These are phyloP conservation scores for Dermochelys coriacea DNA, from an alignment of 2,797 vertebrate genomes.

Conservation along the genomic window DNA sequence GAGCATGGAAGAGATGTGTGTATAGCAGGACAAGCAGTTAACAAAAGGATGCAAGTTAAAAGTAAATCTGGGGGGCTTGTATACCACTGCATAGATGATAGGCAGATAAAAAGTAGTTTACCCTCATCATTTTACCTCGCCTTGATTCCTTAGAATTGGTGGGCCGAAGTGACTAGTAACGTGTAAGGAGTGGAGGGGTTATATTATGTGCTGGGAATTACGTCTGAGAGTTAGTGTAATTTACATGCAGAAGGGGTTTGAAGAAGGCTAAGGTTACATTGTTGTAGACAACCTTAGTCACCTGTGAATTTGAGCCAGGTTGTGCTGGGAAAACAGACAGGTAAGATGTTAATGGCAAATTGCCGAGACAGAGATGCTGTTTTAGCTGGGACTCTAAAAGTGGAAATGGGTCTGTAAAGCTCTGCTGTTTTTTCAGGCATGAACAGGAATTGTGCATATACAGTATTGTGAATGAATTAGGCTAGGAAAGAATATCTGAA, in stretches of 20 bases:
- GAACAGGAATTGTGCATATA: neutral
- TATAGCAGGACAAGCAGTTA: neutral
- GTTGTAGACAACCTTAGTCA: neutral
- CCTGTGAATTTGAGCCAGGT: accelerated
- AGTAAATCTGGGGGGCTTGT: neutral
- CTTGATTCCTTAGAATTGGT: neutral
- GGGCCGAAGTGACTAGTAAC: conserved; percentile 13
- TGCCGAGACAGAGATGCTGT: conserved; percentile 18
- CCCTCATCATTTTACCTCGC: neutral
- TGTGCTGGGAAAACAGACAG: neutral
- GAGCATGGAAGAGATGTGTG: too few relatives aligned
- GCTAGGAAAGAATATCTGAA: neutral
- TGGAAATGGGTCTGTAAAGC: neutral
- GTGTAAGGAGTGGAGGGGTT: neutral
- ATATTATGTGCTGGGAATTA: conserved; percentile 6
- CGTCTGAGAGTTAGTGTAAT: neutral
- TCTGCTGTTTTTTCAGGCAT: neutral
- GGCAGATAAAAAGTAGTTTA: neutral
- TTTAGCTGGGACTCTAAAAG: neutral
- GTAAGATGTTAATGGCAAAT: neutral
- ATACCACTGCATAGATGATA: neutral
- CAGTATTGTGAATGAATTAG: neutral
- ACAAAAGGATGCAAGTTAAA: neutral
- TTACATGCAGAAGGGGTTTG: neutral
- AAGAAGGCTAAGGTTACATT: neutral